Base-by-base conservation (phyloP, 2,888 invertebrate species). In the Philereme transversata region DNA sequence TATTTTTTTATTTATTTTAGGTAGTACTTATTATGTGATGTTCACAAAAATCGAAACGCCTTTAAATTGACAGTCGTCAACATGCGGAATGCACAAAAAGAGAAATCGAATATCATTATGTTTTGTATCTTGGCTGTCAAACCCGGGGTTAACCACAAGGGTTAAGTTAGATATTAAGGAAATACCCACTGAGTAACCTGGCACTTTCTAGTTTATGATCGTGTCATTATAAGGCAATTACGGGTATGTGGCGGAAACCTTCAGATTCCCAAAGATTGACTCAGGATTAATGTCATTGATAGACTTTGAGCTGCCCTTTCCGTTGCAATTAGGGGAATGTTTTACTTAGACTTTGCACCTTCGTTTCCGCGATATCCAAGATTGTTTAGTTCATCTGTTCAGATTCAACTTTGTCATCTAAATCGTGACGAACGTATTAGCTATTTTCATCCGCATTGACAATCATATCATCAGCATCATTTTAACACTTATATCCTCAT, bases 131-230 rank as follows among this genome's bases (percentile, higher is more conserved):
- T 10, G 8, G 4, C 49, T 50, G 61, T 41, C 36, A 41, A 55
- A 58, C 4, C 33, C 40, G 40, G 45, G 60, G 53, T 62, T 64
- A 61, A 65, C 68, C 67, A 49, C 68, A 65, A 67, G 59, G 59
- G 54, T 68, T 66, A 58, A 63, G 47, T 51, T 57, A 60, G 55
- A 43, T 53, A 57, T 57, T 59, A 55, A 70, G 59, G 64, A 62
- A 64, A 67, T 67, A 51, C 57, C 70, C 67, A 64, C 51, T 57
- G 65, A 65, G 56, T 54, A 65, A 67, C 55, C 36, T n/a, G 50
- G 62, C 9, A 11, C 60, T 64, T 59, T 63, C 64, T 59, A 59
- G 53, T 38, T 50, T 44, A 48, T 48, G 48, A 52, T 61, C 36
- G 53, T 53, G n/a, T 45, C 53, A 45, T 48, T 40, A 41, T 53